phyloP scores from a whole-genome alignment of 2,888 invertebrate species.

The Drosophila cognata region DNA sequence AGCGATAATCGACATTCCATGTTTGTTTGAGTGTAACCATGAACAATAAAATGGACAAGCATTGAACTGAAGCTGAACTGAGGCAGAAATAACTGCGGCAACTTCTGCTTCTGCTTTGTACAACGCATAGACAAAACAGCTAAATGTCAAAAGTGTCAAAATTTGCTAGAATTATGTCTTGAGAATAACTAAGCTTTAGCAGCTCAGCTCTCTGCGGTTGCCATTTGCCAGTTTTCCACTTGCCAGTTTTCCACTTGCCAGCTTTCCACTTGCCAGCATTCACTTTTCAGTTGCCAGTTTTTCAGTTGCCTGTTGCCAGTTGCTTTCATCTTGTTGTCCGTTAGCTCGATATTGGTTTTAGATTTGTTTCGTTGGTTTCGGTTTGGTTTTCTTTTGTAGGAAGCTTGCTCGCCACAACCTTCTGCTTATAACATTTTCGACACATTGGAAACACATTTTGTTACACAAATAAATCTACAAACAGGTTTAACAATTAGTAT shows the following conservation, averaged over 20 bases:
- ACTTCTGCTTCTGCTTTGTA: slow-evolving; percentile 5
- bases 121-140: slow-evolving; percentile 74
- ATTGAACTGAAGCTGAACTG: slow-evolving; percentile 21
- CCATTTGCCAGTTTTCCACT: slow-evolving; percentile 33
- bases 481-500: background rate
- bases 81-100: slow-evolving; percentile 12
- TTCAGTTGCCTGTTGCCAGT: slow-evolving; percentile 2
- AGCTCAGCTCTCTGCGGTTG: slow-evolving; percentile 39
- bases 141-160: slow-evolving; percentile 81
- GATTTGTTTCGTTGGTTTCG: slow-evolving; percentile 22
- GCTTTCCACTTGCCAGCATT: background rate
- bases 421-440: slow-evolving; percentile 72
- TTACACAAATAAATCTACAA: background rate
- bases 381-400: slow-evolving; percentile 32
- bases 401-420: slow-evolving; percentile 68
- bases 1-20: background rate
- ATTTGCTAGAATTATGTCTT: slow-evolving; percentile 78
- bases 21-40: slow-evolving; percentile 10
- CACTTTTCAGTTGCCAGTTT: background rate
- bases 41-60: slow-evolving; percentile 54
- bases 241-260: background rate
- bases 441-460: slow-evolving; percentile 47
- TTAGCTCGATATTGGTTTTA: slow-evolving; percentile 9
- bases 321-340: slow-evolving; percentile 26
- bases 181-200: slow-evolving; percentile 61